Evolutionary conservation across 2,888 invertebrate species (phyloP).

Genomic region (Microplitis manilae): DNA sequence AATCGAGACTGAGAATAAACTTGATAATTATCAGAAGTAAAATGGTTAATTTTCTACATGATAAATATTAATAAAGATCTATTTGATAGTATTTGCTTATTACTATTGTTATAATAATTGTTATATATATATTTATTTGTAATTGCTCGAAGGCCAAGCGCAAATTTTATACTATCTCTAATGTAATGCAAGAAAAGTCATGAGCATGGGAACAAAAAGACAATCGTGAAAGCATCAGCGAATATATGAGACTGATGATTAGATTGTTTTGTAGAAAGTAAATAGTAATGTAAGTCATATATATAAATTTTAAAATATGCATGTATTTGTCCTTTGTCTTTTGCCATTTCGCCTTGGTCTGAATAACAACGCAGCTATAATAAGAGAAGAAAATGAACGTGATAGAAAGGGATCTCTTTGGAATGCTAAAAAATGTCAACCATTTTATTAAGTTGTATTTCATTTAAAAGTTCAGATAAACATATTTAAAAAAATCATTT

Average conservation of each 20-base stretch:
- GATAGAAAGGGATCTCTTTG: neutral
- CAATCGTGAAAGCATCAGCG: constrained; percentile 65
- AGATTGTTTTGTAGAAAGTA: constrained; percentile 61
- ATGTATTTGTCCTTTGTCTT: constrained; percentile 14
- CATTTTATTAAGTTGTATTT: neutral
- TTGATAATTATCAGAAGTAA: too few relatives aligned
- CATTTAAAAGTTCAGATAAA: neutral
- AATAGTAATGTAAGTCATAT: constrained; percentile 46
- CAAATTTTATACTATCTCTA: constrained; percentile 14
- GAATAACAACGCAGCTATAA: constrained; percentile 8
- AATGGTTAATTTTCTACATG: too few relatives aligned
- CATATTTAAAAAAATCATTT: neutral
- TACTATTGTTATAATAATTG: neutral
- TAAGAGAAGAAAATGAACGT: constrained; percentile 20
- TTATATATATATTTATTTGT: neutral
- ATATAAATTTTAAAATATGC: neutral
- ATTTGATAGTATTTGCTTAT: too few relatives aligned
- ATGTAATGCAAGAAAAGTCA: constrained; percentile 47
- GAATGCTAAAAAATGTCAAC: constrained; percentile 15
- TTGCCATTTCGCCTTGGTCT: constrained; percentile 18
- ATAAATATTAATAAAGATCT: too few relatives aligned
- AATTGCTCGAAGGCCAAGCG: constrained; percentile 34
- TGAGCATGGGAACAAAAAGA: constrained; percentile 54
- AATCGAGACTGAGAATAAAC: too few relatives aligned
- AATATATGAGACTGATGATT: constrained; percentile 24